Evolutionary conservation across 1,140 invertebrate species (phyloP).

Genomic region (Bacillus rossius): DNA sequence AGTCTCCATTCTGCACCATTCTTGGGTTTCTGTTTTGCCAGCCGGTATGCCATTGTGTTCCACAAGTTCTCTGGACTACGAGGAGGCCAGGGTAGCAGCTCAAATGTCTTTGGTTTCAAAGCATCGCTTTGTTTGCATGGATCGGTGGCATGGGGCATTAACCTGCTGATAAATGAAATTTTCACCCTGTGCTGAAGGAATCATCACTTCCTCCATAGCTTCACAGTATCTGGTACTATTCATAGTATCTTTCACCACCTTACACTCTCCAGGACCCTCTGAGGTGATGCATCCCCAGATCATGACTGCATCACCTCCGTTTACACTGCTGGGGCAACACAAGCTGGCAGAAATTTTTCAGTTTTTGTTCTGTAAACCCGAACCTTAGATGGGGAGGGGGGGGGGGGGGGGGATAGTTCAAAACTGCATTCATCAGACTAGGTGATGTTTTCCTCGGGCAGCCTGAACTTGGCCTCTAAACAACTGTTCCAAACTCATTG

Average conservation of each 20-base stretch:
- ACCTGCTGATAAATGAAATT: neutral
- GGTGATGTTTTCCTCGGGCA: no score
- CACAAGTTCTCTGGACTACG: no score
- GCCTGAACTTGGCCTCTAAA: no score
- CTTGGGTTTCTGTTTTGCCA: no score
- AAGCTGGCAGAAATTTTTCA: neutral
- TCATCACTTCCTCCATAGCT: neutral
- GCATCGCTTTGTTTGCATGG: no score
- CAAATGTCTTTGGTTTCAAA: no score
- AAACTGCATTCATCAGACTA: neutral
- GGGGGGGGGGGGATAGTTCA: neutral
- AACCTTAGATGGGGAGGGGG: neutral
- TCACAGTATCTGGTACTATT: neutral
- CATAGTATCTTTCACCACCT: neutral
- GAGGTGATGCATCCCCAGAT: neutral
- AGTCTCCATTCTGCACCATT: no score
- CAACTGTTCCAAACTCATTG: no score
- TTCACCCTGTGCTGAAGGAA: neutral
- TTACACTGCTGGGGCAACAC: neutral
- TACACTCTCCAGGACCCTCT: neutral
- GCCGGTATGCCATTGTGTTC: no score
- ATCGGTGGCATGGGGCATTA: neutral
- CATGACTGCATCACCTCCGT: conserved; percentile 1
- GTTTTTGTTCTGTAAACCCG: neutral
- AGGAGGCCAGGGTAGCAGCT: no score